Evolutionary conservation across 2,888 invertebrate genomes (phyloP), one percentile per base, ranked within the genome.

Genomic region (Campoletis raptor): DNA sequence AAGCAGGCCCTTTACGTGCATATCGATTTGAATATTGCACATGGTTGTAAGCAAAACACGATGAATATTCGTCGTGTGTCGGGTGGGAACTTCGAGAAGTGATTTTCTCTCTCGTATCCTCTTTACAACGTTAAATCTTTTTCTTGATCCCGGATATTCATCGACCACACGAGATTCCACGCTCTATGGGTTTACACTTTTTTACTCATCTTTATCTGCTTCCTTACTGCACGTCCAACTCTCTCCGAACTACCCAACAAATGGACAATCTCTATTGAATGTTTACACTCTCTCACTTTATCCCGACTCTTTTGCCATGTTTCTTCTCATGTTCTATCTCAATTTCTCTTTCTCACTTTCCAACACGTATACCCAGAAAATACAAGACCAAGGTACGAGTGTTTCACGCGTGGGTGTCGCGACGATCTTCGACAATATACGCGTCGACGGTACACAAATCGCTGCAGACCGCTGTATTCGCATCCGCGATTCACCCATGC

Each of bases 1-100:
- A 52, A 61, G 21, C 24, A 45, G 64, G 21, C n/a, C 36, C 54
- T 42, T 66, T 37, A 24, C n/a, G n/a, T n/a, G 52, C 61, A 37
- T 76, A 82, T 79, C 82, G 82, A 82, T 82, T 85, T 79, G 79
- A 85, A 85, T 82, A 85, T 85, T 76, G 64, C 74, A 70, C 24
- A 70, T 42, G 83, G 77, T 70, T 79, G 79, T 82, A 76, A 30
- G 64, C n/a, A 48, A 79, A 82, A 76, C 70, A 79, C 85, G 79
- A 82, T 74, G 85, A 82, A 85, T 79, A 85, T 85, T 85, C 82
- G 74, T 79, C 45, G 74, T 74, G 42, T 76, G 70, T 52, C 61
- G 61, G 30, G 57, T 10, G 24, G 40, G 21, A 80, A n/a, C 30
- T 79, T 74, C 82, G 61, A 69, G 57, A 74, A 69, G n/a, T 45